Evolutionary conservation across 2,888 invertebrate genomes (phyloP), one percentile per base, ranked within the genome.

Genomic region (Catocala fraxini): DNA sequence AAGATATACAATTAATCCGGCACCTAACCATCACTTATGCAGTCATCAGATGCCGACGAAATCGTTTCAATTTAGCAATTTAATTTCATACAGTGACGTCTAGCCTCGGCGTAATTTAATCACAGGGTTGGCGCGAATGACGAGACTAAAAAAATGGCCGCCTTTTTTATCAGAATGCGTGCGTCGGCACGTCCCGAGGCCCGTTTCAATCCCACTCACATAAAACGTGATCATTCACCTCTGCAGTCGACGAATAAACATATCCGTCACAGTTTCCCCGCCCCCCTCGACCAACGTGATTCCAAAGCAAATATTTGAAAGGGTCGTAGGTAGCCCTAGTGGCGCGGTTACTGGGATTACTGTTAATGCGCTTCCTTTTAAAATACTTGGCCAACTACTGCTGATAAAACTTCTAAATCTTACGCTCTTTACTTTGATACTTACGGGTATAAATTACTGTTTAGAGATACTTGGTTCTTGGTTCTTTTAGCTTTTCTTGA

Each of bases 151-250:
- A 85, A 86, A 80, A 81, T 71, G 64, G 51, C 67, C 55, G 56
- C 25, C 11, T 63, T 74, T 54, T 84, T 87, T 87, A 85, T 88
- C 85, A 77, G 81, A 86, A 87, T 84, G 80, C 83, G 84, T 83
- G 81, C 83, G 84, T 79, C 72, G 82, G 79, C 90, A 90, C 91
- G 91, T 90, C 74, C 85, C 66, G 70, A 56, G 59, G 80, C 83
- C 80, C 84, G 82, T 83, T 90, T 85, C 87, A 88, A 90, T 88
- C 88, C 84, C 75, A 80, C 85, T 79, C 79, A 84, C 83, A 86
- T 85, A 84, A 84, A 86, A 92, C 92, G 92, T 92, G 92, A 91
- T 90, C 88, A 86, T 90, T 89, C 86, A 86, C 82, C 77, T 73
- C 77, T 73, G 71, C 81, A 83, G 79, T 78, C 68, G 83, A 82